Evolutionary conservation across 2,797 vertebrate species (phyloP), one percentile per base, ranked within the genome.

Genomic region (Antrozous pallidus): DNA sequence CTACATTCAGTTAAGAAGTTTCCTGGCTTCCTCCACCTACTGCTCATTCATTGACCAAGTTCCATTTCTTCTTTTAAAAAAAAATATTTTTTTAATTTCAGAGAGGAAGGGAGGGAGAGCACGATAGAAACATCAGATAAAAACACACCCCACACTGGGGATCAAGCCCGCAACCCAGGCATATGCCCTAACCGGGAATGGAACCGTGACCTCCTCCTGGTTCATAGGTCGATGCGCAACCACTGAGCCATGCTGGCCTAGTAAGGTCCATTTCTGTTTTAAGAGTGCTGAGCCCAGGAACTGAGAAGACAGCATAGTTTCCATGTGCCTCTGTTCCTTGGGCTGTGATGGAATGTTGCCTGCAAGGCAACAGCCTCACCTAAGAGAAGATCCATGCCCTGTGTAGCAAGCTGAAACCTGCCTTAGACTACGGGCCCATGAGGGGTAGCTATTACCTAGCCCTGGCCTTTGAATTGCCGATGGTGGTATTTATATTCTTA

Each of bases 331-430:
- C 69, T 58, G 3, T 4, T 63, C 49, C 45, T 0, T 6, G 38
- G 45, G 63, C 56, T 4, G 8, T 40, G 38, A 18, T 6, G 22
- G 14, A 31, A 51, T 6, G 14, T 51, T 77, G 40, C 69, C 8
- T 13, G 65, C 42, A n/a, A 54, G 87, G 38, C 82, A n/a, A 24
- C 26, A 51, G n/a, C 70, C 51, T 56, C 40, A 1, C 85, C 61
- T 26, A 17, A 18, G 51, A 13, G 36, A 26, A n/a, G 70, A n/a
- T 33, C 28, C 33, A 12, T 17, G 61, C 47, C 75, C 83, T 20
- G 17, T 4, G 3, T 4, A 71, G 89, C 97, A 94, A 81, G 96
- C 79, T 65, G 91, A 40, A 67, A 96, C 96, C 81, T 95, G 96
- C 73, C 71, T 31, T 11, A 14, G 70, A 71, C 38, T 13, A 14